Evolutionary conservation across 2,888 invertebrate genomes (phyloP).

Genomic region (Thysanoteuthis rhombus): DNA sequence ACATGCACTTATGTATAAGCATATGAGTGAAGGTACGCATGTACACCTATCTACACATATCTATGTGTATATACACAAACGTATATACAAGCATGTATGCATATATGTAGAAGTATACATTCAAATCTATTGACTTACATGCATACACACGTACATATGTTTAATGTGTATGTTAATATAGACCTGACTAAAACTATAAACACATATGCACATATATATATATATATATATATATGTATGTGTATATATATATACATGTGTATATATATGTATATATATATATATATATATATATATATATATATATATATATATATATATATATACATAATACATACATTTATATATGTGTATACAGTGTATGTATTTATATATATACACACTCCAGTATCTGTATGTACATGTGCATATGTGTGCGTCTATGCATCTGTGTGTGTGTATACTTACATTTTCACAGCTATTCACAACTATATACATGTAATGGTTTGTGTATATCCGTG

Average conservation of each 20-base stretch:
- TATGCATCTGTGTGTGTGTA: too few species aligned
- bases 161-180: neutral
- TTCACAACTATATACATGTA: too few species aligned
- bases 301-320: neutral
- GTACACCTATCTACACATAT: neutral
- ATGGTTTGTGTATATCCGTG: too few species aligned
- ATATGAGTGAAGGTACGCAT: neutral
- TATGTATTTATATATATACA: neutral
- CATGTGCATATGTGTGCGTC: too few species aligned
- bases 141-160: neutral
- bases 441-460: too few species aligned
- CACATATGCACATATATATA: neutral
- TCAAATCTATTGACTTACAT: neutral
- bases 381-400: neutral
- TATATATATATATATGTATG: neutral
- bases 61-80: neutral
- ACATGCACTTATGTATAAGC: neutral
- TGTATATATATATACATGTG: too few species aligned
- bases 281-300: neutral
- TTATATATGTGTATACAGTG: too few species aligned
- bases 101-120: neutral
- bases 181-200: neutral
- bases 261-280: too few species aligned
- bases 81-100: neutral
- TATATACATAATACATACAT: too few species aligned